Conservation (phyloP, 37 sponge, comb jelly and placozoan species). For the Geodia barretti region DNA sequence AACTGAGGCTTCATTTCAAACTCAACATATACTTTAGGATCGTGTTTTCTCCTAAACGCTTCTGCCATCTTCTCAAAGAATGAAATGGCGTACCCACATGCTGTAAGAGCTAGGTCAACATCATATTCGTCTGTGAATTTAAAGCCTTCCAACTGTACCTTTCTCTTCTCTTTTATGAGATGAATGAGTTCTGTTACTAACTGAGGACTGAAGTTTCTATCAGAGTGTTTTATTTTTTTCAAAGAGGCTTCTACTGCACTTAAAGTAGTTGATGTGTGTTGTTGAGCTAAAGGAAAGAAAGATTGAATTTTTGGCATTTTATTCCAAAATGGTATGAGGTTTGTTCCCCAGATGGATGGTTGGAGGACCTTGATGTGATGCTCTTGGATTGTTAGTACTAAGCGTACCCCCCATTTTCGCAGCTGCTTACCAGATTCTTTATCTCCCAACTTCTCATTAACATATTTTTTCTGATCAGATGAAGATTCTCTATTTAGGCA, state of each 20-base stretch:
- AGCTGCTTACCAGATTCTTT: neutral
- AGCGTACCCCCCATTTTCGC: no score
- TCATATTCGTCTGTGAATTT: neutral
- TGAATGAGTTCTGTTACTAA: neutral
- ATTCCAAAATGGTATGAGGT: no score
- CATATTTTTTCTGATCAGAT: neutral
- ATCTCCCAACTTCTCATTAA: neutral
- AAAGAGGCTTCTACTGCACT: neutral
- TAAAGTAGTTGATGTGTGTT: neutral
- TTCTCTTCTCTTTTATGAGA: neutral
- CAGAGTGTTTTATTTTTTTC: neutral
- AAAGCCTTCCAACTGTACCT: neutral
- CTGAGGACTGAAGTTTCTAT: neutral
- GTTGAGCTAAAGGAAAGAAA: neutral
- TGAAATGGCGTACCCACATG: neutral
- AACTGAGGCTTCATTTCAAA: neutral
- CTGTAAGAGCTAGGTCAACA: slow-evolving; percentile 1
- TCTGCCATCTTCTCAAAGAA: neutral
- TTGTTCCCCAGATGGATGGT: no score
- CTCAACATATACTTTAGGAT: slow-evolving; percentile 2
- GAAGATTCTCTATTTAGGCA: neutral
- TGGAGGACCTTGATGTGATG: no score
- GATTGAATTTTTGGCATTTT: no score
- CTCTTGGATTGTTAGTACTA: no score
- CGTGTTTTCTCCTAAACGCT: neutral